Base-by-base conservation (phyloP, 2,113 vertebrate genomes). In the Pituophis catenifer region DNA sequence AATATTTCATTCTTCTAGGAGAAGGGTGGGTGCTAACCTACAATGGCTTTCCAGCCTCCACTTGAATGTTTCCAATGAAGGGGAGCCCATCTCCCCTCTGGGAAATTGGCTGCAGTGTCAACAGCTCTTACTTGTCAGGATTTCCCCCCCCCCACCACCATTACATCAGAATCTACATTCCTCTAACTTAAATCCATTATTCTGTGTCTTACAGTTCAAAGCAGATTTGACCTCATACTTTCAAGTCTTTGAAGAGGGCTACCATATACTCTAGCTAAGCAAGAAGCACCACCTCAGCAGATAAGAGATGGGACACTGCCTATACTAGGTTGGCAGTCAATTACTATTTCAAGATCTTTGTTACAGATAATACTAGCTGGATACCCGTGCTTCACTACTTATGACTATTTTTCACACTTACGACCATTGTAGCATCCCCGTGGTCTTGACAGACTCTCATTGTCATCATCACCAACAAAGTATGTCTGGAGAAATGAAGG, bases 121-220 rank as follows among this genome's bases (percentile, higher is more conserved):
- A 81, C 15, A 38, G 33, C 33, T 81, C 33, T 81, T 81, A 33
- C 2, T 17, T 1, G 15, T 75, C n/a, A 33, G 13, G n/a, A 75
- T 1, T 70, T 15, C 1, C 5, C 0, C 2, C 7, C 57, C 21
- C 0, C 2, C 21, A 7, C 21, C 21, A 19, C 0, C 23, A 75
- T 38, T 75, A 75, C n/a, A 75, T 33, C n/a, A 75, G 70, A 75
- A 19, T 38, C 15, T 33, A 8, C 70, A 75, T 33, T 17, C 70
- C n/a, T 75, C 70, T 75, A 75, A 75, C 65, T 75, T 75, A 75
- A 38, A 33, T 75, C 70, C n/a, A 19, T 75, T 75, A 38, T 75
- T 75, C 15, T 75, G 70, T 33, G 70, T 38, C 2, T 33, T 75
- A n/a, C 70, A 75, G 13, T 75, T n/a, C 29, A n/a, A 15, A 75